phyloP scores from a whole-genome alignment of 2,797 vertebrate species.

The Mico argentatus region DNA sequence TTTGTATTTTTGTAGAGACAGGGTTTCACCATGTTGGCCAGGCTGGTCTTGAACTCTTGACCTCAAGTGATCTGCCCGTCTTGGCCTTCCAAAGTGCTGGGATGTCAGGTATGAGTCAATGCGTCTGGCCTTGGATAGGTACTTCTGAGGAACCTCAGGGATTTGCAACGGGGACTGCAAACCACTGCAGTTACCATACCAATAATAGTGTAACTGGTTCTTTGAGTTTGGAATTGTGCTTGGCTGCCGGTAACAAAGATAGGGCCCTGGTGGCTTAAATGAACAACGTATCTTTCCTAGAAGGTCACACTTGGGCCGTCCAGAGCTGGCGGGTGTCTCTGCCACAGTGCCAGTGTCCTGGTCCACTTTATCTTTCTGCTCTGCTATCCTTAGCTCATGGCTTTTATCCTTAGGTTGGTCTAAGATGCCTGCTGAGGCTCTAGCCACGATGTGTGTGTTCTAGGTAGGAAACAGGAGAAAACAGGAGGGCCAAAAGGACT shows the following conservation, averaged over 20 bases:
- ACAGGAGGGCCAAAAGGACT: background rate
- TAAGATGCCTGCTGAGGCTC: background rate
- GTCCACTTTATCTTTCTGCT: background rate
- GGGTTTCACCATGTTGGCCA: background rate
- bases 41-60: background rate
- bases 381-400: too few species aligned
- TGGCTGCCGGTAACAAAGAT: background rate
- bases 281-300: background rate
- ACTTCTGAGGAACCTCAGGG: background rate
- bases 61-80: background rate
- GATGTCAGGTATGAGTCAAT: background rate
- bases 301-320: background rate
- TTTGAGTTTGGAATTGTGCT: background rate
- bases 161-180: background rate
- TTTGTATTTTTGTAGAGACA: background rate
- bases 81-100: background rate
- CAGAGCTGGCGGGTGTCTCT: background rate
- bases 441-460: background rate
- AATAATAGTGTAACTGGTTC: background rate
- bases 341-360: too few species aligned
- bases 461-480: background rate
- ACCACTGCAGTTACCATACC: background rate
- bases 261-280: background rate
- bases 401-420: background rate
- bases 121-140: rapidly evolving